Evolutionary conservation across 2,797 vertebrate genomes (phyloP), one percentile per base, ranked within the genome.

Genomic region (Oophaga sylvatica): DNA sequence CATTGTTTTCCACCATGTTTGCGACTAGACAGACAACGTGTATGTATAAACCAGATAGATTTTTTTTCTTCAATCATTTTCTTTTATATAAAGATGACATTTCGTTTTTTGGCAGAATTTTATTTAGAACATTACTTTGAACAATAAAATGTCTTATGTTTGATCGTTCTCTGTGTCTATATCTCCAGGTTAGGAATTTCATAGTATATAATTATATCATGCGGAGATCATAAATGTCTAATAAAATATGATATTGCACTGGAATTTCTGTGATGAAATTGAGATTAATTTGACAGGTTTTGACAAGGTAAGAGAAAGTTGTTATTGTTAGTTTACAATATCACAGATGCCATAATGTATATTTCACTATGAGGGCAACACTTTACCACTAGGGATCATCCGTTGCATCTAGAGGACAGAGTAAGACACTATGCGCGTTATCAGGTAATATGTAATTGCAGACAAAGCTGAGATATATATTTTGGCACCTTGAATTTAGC

Each of bases 191-290:
- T 73, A 70, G 56, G 68, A 20, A 83, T 73, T 75, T 84, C 57
- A 84, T 57, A 84, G 68, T 76, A n/a, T 84, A 57, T 60, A 84
- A 73, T 75, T 84, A 84, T 75, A 75, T 84, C 31, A 84, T 60
- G 57, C 70, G 62, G 83, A 26, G 68, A 84, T 62, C 70, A 76
- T 83, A 84, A 84, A 84, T 84, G 83, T 76, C 83, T 84, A 76
- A 73, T 84, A 84, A 84, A 84, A 76, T 75, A 84, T 62, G 70
- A 60, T 75, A 22, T 29, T 75, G 83, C 70, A 76, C 70, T 41
- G 57, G 60, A 84, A 75, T 19, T 15, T 73, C 83, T 84, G 83
- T 75, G 20, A 84, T 84, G 70, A 75, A 76, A 84, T n/a, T 15
- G 59, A 84, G 73, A 84, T 84, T 76, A 84, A 84, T 75, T 83